Conservation (phyloP, 2,888 invertebrate genomes). For the Sesamia inferens region DNA sequence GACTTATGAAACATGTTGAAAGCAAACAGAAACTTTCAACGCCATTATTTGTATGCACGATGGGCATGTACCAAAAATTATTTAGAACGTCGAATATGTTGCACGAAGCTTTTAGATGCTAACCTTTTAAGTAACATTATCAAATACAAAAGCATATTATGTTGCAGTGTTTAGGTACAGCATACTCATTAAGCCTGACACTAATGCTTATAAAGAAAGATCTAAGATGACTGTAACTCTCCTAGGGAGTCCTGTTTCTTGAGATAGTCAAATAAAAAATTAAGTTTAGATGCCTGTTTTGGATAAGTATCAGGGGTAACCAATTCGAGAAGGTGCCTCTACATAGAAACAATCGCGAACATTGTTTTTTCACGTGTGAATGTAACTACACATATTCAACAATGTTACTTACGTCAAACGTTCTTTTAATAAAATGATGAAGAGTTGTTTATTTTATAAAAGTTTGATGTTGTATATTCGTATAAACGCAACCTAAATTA, state of each 20-base stretch:
- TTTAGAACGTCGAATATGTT: background rate
- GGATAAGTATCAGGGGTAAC: background rate
- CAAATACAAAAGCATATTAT: background rate
- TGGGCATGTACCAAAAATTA: background rate
- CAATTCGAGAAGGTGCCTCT: conserved; percentile 9
- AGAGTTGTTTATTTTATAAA: conserved; percentile 52
- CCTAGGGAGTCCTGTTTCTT: background rate
- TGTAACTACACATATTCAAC: conserved; percentile 16
- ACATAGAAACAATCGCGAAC: background rate
- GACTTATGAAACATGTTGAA: background rate
- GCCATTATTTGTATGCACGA: background rate
- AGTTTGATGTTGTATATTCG: conserved; percentile 49
- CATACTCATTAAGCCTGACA: background rate
- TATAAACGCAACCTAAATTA: conserved; percentile 51
- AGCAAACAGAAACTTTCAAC: background rate
- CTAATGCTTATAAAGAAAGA: background rate
- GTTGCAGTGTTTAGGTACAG: background rate
- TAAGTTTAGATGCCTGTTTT: background rate
- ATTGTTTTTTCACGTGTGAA: conserved; percentile 17
- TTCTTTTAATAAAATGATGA: conserved; percentile 49
- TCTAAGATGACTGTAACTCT: background rate
- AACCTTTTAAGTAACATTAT: background rate
- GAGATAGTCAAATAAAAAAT: background rate
- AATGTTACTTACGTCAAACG: conserved; percentile 47
- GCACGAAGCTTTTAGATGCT: background rate